Evolutionary conservation across 2,888 invertebrate genomes (phyloP).

Genomic region (Andrena haemorrhoa): DNA sequence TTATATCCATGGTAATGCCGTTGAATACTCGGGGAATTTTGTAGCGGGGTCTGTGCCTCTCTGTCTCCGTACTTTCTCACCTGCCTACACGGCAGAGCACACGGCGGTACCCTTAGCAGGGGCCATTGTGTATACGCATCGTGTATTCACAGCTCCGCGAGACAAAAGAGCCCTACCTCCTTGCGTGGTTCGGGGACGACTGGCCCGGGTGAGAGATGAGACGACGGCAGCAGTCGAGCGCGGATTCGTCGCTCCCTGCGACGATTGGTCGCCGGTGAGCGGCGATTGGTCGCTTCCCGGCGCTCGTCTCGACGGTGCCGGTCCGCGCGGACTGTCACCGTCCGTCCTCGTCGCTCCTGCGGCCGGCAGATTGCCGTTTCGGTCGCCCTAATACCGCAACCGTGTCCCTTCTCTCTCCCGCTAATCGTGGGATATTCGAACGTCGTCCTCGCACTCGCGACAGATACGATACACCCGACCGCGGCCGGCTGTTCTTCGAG

Average conservation of each 20-base stretch:
- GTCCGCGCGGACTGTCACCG: conserved; percentile 73
- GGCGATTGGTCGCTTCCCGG: conserved; percentile 63
- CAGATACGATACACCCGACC: conserved; percentile 58
- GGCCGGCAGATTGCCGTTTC: conserved; percentile 26
- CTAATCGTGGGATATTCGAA: conserved; percentile 42
- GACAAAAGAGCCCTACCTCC: conserved; percentile 81
- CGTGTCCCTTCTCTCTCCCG: conserved; percentile 25
- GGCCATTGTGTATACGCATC: conserved; percentile 77
- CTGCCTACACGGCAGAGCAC: conserved; percentile 71
- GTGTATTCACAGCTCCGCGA: conserved; percentile 79
- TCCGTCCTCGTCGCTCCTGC: conserved; percentile 34
- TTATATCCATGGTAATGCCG: conserved; percentile 66
- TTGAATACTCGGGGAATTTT: conserved; percentile 69
- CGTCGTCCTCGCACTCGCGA: conserved; percentile 52
- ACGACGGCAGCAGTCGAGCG: conserved; percentile 56
- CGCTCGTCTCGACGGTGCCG: conserved; percentile 16
- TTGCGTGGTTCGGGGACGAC: conserved; percentile 77
- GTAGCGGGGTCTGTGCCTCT: conserved; percentile 42
- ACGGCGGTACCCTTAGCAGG: conserved; percentile 68
- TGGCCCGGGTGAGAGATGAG: conserved; percentile 66
- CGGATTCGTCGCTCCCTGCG: conserved; percentile 48
- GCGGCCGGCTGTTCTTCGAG: conserved; percentile 69
- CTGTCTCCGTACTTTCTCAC: conserved; percentile 72
- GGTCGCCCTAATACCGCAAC: conserved; percentile 27
- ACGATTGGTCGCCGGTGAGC: conserved; percentile 65